phyloP scores from a whole-genome alignment of 30 jellyfish, hydroid and myxozoan species.

The Morbakka virulenta region DNA sequence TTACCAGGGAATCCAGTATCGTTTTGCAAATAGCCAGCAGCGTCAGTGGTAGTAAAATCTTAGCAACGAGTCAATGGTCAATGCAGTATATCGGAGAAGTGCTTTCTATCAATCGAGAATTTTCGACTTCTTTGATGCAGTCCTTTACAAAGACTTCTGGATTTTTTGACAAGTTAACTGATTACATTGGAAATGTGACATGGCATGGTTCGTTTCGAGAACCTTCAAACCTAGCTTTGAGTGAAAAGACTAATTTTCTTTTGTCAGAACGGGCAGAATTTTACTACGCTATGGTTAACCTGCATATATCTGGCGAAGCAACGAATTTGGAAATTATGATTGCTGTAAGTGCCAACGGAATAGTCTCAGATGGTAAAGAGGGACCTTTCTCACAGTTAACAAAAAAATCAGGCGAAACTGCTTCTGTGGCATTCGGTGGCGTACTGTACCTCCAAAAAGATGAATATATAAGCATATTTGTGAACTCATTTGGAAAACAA shows the following conservation, averaged over 20 bases:
- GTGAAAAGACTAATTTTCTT: conserved; percentile 33
- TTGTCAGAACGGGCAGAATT: conserved; percentile 62
- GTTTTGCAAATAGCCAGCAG: conserved; percentile 34
- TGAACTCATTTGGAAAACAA: conserved; percentile 19
- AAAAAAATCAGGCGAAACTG: conserved; percentile 35
- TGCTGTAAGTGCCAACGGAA: conserved; percentile 73
- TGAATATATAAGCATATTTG: conserved; percentile 70
- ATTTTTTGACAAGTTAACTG: conserved; percentile 36
- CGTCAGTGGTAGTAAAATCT: conserved; percentile 40
- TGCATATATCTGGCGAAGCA: conserved; percentile 78
- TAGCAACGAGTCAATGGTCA: conserved; percentile 75
- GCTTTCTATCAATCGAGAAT: conserved; percentile 51
- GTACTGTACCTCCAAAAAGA: conserved; percentile 50
- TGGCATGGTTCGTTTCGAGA: conserved; percentile 62
- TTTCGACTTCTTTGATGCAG: conserved; percentile 39
- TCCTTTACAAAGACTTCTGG: conserved; percentile 12
- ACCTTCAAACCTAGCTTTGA: conserved; percentile 65
- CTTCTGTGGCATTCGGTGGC: conserved; percentile 70
- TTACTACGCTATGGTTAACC: conserved; percentile 58
- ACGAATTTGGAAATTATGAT: conserved; percentile 58
- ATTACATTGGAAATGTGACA: conserved; percentile 33
- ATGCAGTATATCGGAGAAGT: conserved; percentile 73
- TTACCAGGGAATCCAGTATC: conserved; percentile 63
- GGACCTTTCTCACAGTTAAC: conserved; percentile 79
- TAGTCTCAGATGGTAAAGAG: conserved; percentile 52